Evolutionary conservation across 2,888 invertebrate genomes (phyloP), one percentile per base, ranked within the genome.

Genomic region (Pollenia amentaria): DNA sequence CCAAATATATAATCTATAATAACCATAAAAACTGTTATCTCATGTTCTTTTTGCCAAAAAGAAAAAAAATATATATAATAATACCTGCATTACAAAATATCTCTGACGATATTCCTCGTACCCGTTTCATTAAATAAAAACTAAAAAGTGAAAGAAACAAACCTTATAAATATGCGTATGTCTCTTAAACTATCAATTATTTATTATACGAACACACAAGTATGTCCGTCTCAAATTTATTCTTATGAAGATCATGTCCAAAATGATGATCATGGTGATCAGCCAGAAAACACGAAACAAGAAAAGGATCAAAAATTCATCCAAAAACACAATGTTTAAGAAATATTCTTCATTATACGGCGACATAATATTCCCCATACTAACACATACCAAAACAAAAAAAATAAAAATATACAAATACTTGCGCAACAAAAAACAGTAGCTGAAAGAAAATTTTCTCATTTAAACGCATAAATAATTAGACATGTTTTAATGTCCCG

Each of bases 381-480:
- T 44, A 42, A 75, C 57, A 48, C 57, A 70, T 60, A 62, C 51
- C 44, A 40, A 48, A 16, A 60, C 48, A 60, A 57, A 78, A 57
- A 3, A 57, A 10, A 57, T 64, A 14, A 4, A 48, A 3, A 48
- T 44, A 29, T 53, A 77, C 77, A 77, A 77, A 67, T 67, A 72
- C 80, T 80, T 55, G 10, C 48, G 16, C 62, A 67, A 60, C 8
- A 38, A 55, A 65, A 84, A 72, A 87, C 87, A 87, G 84, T 87
- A 87, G 86, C 86, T 64, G 70, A 72, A 78, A 86, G 81, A 79
- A 78, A 85, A 82, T 82, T 85, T 85, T 86, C 78, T 84, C 86
- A 84, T 88, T 88, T 89, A 88, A 89, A 88, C 88, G 88, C 88
- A 89, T 89, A 89, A 89, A 89, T 89, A 89, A 88, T 89, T 89